Evolutionary conservation across 2,888 invertebrate species (phyloP).

Genomic region (Orthosia gracilis): DNA sequence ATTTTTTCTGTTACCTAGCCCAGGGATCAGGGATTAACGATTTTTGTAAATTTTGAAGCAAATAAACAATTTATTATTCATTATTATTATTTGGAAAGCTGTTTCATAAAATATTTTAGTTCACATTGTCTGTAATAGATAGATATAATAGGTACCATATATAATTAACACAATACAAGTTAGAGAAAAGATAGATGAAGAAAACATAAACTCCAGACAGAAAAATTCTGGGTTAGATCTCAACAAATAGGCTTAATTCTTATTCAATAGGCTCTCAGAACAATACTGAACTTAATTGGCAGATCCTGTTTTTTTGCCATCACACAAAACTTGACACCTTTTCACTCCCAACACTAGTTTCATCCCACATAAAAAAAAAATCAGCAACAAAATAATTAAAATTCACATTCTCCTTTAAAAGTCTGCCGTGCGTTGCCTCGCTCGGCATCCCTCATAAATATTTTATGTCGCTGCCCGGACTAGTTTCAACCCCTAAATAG

Average conservation of each 20-base stretch:
- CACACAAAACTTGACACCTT: neutral
- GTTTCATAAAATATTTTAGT: neutral
- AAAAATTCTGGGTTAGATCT: neutral
- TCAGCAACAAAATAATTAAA: slow-evolving; percentile 51
- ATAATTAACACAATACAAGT: no score
- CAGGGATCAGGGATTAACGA: no score
- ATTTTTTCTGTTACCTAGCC: no score
- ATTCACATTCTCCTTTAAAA: slow-evolving; percentile 44
- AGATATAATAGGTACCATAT: no score
- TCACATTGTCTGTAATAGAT: neutral
- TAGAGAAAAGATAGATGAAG: no score
- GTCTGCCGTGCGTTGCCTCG: slow-evolving; percentile 29
- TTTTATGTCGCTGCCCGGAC: slow-evolving; percentile 59
- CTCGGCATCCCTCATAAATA: slow-evolving; percentile 68
- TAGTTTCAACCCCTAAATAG: slow-evolving; percentile 67
- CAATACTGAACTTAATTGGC: neutral
- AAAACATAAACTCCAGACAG: no score
- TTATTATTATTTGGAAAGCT: neutral
- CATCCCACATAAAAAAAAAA: slow-evolving; percentile 23
- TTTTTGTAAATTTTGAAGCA: no score
- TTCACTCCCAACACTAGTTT: neutral
- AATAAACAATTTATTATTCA: no score
- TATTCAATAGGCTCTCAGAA: neutral
- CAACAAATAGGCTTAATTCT: neutral
- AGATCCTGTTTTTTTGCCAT: no score